Conservation (phyloP, 2,797 vertebrate species). For the Anomalospiza imberbis region DNA sequence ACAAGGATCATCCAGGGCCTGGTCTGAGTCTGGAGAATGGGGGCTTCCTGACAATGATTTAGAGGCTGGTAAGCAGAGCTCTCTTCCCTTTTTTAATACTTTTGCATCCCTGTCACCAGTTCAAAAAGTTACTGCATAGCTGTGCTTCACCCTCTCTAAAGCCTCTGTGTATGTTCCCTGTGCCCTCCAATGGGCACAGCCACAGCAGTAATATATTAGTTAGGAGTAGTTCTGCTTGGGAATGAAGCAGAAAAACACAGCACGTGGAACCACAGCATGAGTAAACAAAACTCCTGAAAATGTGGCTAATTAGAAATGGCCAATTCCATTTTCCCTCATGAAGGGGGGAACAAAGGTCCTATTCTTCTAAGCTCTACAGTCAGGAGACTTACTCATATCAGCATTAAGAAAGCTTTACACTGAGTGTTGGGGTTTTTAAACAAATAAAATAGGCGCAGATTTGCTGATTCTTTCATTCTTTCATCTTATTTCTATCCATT, state of each 20-base stretch:
- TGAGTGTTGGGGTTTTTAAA: background rate
- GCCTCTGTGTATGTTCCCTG: background rate
- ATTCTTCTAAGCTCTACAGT: background rate
- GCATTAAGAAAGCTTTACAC: background rate
- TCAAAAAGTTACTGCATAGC: background rate
- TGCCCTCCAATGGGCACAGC: background rate
- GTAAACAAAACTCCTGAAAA: background rate
- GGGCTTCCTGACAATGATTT: background rate
- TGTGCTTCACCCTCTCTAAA: background rate
- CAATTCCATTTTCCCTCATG: background rate
- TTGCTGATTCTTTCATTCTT: background rate
- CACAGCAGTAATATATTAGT: background rate
- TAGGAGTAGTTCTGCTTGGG: background rate
- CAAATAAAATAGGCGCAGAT: background rate
- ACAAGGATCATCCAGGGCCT: background rate
- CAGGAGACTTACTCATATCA: background rate
- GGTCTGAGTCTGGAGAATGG: background rate
- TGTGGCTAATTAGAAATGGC: background rate
- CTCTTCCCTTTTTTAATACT: background rate
- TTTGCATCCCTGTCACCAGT: background rate
- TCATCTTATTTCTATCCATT: background rate
- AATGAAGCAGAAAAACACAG: background rate
- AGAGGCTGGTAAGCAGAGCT: background rate
- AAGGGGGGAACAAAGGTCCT: background rate
- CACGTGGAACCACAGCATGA: fast-evolving